phyloP scores from a whole-genome alignment of 1,140 invertebrate species.

The Monochamus saltuarius region DNA sequence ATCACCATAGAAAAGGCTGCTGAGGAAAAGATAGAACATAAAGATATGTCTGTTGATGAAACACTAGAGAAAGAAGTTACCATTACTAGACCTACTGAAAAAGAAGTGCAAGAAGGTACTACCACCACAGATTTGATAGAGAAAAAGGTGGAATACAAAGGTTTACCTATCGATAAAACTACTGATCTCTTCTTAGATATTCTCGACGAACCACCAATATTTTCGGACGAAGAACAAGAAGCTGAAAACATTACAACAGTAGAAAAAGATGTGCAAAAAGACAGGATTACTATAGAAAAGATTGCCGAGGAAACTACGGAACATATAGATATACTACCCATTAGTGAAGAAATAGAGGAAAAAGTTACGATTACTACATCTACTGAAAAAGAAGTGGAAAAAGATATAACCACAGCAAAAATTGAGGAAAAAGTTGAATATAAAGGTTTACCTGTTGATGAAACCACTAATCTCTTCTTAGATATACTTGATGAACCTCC shows the following conservation, averaged over 20 bases:
- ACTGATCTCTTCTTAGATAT: constrained; percentile 55
- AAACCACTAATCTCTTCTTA: constrained; percentile 55
- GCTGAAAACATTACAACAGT: background rate
- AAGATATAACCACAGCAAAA: background rate
- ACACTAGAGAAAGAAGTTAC: no score
- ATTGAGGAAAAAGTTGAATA: constrained; percentile 36
- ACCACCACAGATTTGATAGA: background rate
- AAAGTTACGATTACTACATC: no score
- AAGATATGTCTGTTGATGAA: background rate
- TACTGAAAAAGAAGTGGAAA: background rate
- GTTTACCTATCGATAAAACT: constrained; percentile 53
- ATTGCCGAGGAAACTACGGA: background rate
- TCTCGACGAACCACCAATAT: constrained; percentile 50
- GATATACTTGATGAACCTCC: constrained; percentile 40
- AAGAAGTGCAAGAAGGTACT: background rate
- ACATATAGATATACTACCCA: background rate
- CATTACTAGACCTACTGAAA: no score
- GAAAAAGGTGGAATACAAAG: constrained; percentile 45
- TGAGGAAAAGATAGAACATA: background rate
- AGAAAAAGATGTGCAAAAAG: background rate
- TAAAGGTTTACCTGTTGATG: constrained; percentile 54
- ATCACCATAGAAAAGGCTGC: background rate
- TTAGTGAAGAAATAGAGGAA: background rate
- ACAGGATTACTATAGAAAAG: background rate
- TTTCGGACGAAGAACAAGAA: constrained; percentile 31